Evolutionary conservation across 2,888 invertebrate species (phyloP).

Genomic region (Zaprionus lineosus): DNA sequence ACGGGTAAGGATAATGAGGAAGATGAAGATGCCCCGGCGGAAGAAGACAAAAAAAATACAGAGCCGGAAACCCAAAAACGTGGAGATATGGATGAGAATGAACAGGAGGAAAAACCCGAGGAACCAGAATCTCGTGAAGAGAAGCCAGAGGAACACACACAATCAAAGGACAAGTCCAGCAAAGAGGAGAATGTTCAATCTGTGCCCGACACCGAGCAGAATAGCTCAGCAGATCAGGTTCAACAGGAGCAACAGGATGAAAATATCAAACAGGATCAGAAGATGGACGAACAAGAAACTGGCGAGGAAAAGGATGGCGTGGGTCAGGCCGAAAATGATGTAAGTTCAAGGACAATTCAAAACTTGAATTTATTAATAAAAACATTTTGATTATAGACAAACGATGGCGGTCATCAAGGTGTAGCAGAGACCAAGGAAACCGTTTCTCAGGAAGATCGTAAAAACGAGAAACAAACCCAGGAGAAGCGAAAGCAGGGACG

Average conservation of each 20-base stretch:
- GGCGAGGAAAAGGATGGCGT: slow-evolving; percentile 86
- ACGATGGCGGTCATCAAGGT: slow-evolving; percentile 88
- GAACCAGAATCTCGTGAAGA: slow-evolving; percentile 82
- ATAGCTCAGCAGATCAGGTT: slow-evolving; percentile 81
- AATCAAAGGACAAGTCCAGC: slow-evolving; percentile 81
- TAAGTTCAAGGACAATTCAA: slow-evolving; percentile 24
- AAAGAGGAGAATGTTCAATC: slow-evolving; percentile 82
- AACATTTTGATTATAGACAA: slow-evolving; percentile 49
- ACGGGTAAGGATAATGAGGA: slow-evolving; percentile 80
- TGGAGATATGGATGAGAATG: slow-evolving; percentile 75
- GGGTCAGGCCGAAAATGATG: slow-evolving; percentile 89
- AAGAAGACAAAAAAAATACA: slow-evolving; percentile 83
- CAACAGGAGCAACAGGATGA: slow-evolving; percentile 82
- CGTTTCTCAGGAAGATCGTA: slow-evolving; percentile 81
- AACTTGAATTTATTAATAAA: background rate
- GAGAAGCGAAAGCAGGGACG: slow-evolving; percentile 89
- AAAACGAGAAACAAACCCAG: slow-evolving; percentile 81
- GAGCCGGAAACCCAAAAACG: slow-evolving; percentile 84
- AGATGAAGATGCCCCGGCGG: slow-evolving; percentile 83
- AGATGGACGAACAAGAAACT: slow-evolving; percentile 84
- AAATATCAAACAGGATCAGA: slow-evolving; percentile 83
- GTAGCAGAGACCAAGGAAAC: slow-evolving; percentile 81
- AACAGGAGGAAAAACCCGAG: slow-evolving; percentile 86
- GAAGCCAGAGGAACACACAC: slow-evolving; percentile 79
- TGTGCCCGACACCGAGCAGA: slow-evolving; percentile 77